Base-by-base conservation (phyloP, 2,797 vertebrate species). In the Hozukius guyotensis region DNA sequence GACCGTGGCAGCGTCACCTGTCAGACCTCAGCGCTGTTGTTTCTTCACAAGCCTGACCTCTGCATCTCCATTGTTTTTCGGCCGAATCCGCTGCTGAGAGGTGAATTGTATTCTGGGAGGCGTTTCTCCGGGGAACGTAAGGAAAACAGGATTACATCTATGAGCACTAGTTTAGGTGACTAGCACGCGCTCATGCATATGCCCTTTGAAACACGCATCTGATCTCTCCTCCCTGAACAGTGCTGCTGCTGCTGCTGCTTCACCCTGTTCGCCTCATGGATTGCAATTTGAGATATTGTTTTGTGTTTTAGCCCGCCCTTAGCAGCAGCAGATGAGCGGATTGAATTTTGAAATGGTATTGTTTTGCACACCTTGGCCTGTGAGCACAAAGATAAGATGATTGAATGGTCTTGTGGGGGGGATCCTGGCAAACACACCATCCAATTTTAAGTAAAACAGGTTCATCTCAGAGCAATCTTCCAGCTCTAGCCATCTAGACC, bases 91-190 rank as follows among this genome's bases (percentile, higher is more conserved):
- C 52, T 22, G 52, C 78, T 79, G 72, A 72, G 62, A 81, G 78
- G 66, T 65, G 72, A 74, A 85, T 68, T 66, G 53, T 78, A 77
- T 85, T 76, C 68, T 74, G 25, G 1, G 62, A 25, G 3, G 78
- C 5, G 14, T 81, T 81, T 64, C 65, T 66, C 72, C 31, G 1
- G 82, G 61, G 64, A 77, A 46, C 3, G 11, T 2, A 46, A 27
- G 61, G 75, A 84, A 65, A 89, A 82, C 78, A 67, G 61, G 76
- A 76, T 89, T 73, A 74, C 86, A 87, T 89, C 85, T 80, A 86
- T 78, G 66, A 87, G 81, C 64, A 16, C 68, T 24, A 38, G 70
- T 75, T 75, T 78, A 81, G 74, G 78, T 59, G 68, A 91, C 88
- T 81, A 59, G 46, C n/a, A 57, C 38, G 22, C 24, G 25, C 76